Evolutionary conservation across 2,888 invertebrate species (phyloP).

Genomic region (Sesia bembeciformis): DNA sequence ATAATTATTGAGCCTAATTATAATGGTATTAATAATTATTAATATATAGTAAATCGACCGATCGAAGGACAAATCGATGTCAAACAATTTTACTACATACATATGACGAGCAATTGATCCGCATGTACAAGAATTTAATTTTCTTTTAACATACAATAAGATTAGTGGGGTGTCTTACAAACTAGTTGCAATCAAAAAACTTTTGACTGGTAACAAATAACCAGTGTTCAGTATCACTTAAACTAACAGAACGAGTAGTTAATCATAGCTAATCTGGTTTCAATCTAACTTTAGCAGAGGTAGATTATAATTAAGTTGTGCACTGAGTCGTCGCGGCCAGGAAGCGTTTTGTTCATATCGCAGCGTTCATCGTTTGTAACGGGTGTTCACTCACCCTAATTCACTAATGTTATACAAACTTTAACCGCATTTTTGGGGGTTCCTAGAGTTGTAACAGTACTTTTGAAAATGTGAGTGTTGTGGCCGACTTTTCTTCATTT

Average conservation of each 20-base stretch:
- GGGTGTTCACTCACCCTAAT: constrained; percentile 2
- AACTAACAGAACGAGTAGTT: constrained; percentile 37
- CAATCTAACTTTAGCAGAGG: constrained; percentile 45
- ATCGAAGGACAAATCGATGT: too few relatives aligned
- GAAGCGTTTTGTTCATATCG: constrained; percentile 64
- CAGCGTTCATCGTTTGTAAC: constrained; percentile 35
- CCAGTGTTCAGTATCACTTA: constrained; percentile 19
- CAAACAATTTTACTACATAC: too few relatives aligned
- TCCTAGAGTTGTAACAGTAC: too few relatives aligned
- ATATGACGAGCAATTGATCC: too few relatives aligned
- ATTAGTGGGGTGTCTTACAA: constrained; percentile 7
- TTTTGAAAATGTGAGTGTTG: too few relatives aligned
- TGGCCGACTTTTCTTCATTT: too few relatives aligned
- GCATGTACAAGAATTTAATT: too few relatives aligned
- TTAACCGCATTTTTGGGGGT: not conserved
- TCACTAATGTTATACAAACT: not conserved
- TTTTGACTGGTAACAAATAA: constrained; percentile 17
- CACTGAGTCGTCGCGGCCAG: constrained; percentile 43
- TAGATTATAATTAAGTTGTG: constrained; percentile 62
- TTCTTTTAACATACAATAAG: too few relatives aligned
- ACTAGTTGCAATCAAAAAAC: constrained; percentile 11
- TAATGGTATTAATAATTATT: too few relatives aligned
- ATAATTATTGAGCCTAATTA: too few relatives aligned
- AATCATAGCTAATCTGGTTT: constrained; percentile 54
- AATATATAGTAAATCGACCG: too few relatives aligned